Percentiles rank a stretch among this genome's conserved stretches.
phyloP scores from a whole-genome alignment of 2,113 vertebrate genomes.

The Macaca nemestrina region DNA sequence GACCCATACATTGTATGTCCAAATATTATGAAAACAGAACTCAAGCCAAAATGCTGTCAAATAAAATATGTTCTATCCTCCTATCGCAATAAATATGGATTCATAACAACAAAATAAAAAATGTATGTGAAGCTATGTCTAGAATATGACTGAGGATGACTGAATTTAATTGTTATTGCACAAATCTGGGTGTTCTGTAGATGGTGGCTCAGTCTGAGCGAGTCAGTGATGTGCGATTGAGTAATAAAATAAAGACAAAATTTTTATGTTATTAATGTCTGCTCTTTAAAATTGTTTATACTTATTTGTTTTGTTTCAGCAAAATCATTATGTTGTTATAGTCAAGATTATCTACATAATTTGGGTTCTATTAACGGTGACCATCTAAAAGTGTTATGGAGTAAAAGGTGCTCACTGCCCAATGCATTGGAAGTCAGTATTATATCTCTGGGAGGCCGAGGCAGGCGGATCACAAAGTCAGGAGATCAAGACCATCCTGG shows the following conservation, averaged over 20 bases:
- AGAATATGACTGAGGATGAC: neutral
- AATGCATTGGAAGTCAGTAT: too few species aligned
- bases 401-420: neutral
- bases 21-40: neutral
- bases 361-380: neutral
- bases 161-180: neutral
- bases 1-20: neutral
- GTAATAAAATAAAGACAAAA: neutral
- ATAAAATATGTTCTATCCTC: neutral
- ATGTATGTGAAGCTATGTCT: neutral
- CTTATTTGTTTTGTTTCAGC: neutral
- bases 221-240: neutral
- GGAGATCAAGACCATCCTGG: too few species aligned
- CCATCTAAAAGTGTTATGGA: neutral
- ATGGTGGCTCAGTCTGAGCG: neutral
- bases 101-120: neutral
- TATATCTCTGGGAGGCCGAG: too few species aligned
- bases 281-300: neutral
- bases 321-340: neutral
- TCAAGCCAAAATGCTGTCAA: neutral
- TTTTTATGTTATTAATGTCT: neutral
- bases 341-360: neutral
- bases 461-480: too few species aligned
- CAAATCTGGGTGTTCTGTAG: neutral
- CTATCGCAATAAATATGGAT: neutral